Percentiles rank a stretch among this genome's conserved stretches.
These are phyloP conservation scores for Virgularia gustaviana DNA, from an alignment of 92 coral and sea anemone species.

Conservation along the genomic window DNA sequence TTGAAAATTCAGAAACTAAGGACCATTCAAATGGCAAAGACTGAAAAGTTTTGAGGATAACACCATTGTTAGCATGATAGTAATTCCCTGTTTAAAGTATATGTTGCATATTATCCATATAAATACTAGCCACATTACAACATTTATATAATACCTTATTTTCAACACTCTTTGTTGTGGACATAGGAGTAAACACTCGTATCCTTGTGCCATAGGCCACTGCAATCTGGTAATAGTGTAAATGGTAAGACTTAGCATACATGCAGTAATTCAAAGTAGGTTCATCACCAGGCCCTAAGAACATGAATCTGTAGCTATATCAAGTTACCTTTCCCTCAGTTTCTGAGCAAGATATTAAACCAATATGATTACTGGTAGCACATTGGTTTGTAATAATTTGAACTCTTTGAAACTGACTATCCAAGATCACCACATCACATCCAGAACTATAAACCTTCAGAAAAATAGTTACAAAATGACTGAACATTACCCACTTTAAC, in stretches of 20 bases:
- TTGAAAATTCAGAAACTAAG: slow-evolving; percentile 76
- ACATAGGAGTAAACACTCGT: slow-evolving; percentile 71
- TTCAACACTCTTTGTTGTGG: slow-evolving; percentile 53
- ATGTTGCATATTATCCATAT: too few relatives aligned
- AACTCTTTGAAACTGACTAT: slow-evolving; percentile 84
- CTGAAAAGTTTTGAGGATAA: slow-evolving; percentile 53
- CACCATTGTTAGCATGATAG: too few relatives aligned
- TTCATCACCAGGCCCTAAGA: too few relatives aligned
- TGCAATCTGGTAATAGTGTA: slow-evolving; percentile 78
- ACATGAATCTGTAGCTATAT: too few relatives aligned
- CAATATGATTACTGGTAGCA: slow-evolving; percentile 93
- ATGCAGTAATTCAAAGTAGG: too few relatives aligned
- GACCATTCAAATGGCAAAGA: slow-evolving; percentile 98
- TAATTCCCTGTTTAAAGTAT: too few relatives aligned
- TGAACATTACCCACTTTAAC: background rate
- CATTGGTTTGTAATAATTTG: slow-evolving; percentile 93
- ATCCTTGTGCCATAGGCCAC: slow-evolving; percentile 88
- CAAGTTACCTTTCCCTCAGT: slow-evolving; percentile 87
- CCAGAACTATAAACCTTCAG: slow-evolving; percentile 95
- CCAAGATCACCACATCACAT: slow-evolving; percentile 92
- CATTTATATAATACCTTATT: too few relatives aligned
- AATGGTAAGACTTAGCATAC: too few relatives aligned
- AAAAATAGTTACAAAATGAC: background rate
- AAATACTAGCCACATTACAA: too few relatives aligned
- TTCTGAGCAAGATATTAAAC: slow-evolving; percentile 87